Conservation (phyloP, 2,888 invertebrate genomes). For the Nasonia oneida region DNA sequence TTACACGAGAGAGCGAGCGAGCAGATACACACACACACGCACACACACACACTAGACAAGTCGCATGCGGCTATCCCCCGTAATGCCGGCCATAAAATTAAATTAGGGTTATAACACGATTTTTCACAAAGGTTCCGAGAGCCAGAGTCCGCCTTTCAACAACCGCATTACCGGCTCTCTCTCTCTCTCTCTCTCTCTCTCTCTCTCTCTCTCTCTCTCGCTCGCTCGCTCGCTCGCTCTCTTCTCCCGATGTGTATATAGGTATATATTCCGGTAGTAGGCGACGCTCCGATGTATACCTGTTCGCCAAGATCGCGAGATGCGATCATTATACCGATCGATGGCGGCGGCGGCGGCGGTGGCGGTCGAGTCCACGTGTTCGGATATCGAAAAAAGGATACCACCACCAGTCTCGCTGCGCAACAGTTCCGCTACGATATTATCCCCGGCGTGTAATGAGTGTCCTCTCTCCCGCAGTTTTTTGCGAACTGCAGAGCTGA, state of each 20-base stretch:
- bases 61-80: constrained; percentile 63
- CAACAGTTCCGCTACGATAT: constrained; percentile 47
- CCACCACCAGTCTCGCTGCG: background rate
- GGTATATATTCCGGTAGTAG: background rate
- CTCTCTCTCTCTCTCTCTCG: background rate
- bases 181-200: background rate
- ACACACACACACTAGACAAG: constrained; percentile 67
- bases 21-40: constrained; percentile 51
- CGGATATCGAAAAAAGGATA: background rate
- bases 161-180: constrained; percentile 64
- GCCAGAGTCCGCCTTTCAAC: constrained; percentile 62
- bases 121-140: constrained; percentile 77
- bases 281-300: constrained; percentile 61
- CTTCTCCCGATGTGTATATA: background rate
- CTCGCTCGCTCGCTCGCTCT: background rate
- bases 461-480: constrained; percentile 39
- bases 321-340: constrained; percentile 62
- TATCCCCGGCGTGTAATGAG: constrained; percentile 49
- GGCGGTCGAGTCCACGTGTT: constrained; percentile 21
- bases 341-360: constrained; percentile 19
- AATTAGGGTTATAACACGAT: constrained; percentile 80
- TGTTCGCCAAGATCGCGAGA: constrained; percentile 61
- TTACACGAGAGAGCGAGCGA: constrained; percentile 66
- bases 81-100: constrained; percentile 79
- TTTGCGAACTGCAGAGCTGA: constrained; percentile 22